phyloP scores from a whole-genome alignment of 1,140 invertebrate genomes.

The Thrips palmi region DNA sequence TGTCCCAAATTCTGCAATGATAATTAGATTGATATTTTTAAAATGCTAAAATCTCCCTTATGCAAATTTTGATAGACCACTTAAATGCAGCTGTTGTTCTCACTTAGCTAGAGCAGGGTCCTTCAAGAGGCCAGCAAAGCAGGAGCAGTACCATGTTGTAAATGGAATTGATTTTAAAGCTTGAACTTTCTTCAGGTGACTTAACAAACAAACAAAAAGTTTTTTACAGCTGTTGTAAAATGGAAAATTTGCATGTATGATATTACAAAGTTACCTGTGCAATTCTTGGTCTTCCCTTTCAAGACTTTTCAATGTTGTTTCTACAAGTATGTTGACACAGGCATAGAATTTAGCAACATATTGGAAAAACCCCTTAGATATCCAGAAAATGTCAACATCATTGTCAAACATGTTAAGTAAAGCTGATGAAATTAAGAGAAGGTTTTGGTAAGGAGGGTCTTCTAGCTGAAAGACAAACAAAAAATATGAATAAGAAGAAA shows the following conservation, averaged over 20 bases:
- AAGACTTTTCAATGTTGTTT: slow-evolving; percentile 16
- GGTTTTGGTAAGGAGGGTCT: slow-evolving; percentile 22
- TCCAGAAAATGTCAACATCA: slow-evolving; percentile 25
- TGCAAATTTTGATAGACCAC: too few species aligned
- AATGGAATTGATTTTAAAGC: not conserved
- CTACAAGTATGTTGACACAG: slow-evolving; percentile 14
- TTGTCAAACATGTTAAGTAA: slow-evolving; percentile 21
- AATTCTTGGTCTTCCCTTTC: slow-evolving; percentile 20
- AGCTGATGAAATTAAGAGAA: slow-evolving; percentile 18
- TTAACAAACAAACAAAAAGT: too few species aligned
- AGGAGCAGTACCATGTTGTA: not conserved
- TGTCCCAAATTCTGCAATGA: slow-evolving; percentile 32
- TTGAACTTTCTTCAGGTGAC: too few species aligned
- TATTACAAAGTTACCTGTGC: slow-evolving; percentile 12
- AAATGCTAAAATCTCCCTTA: too few species aligned
- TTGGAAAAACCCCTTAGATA: slow-evolving; percentile 24
- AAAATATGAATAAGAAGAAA: too few species aligned
- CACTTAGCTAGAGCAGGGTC: not conserved
- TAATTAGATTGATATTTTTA: too few species aligned
- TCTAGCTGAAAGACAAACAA: slow-evolving; percentile 28
- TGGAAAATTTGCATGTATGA: too few species aligned
- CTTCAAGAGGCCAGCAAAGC: not conserved
- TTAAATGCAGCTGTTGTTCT: too few species aligned
- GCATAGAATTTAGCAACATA: slow-evolving; percentile 16
- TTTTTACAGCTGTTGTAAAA: too few species aligned